A percentile compares a stretch with the other conserved stretches of the same genome.
Evolutionary conservation across 2,888 invertebrate species (phyloP).

Genomic region (Schizotus pectinicornis): DNA sequence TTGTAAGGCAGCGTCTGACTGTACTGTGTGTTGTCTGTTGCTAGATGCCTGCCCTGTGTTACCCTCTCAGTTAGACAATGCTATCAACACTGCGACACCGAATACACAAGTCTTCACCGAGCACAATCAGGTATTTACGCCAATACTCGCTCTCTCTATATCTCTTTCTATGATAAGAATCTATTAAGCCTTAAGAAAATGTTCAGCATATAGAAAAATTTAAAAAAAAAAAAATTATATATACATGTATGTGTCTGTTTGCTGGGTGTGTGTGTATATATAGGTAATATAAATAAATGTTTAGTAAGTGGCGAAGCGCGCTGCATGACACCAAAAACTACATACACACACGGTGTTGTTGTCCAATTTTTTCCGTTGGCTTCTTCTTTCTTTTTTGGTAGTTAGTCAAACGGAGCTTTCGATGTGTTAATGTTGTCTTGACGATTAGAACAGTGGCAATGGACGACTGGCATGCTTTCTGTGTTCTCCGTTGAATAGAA

Average conservation of each 20-base stretch:
- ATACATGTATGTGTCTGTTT: conserved; percentile 6
- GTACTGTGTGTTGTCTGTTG: conserved; percentile 89
- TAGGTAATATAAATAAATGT: neutral
- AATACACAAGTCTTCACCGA: conserved; percentile 59
- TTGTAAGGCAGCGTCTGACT: conserved; percentile 56
- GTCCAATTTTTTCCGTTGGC: neutral
- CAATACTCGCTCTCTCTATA: conserved; percentile 35
- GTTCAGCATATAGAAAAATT: neutral
- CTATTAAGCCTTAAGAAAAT: conserved; percentile 1
- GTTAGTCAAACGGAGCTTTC: neutral
- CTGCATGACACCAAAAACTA: conserved; percentile 11
- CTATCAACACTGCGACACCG: conserved; percentile 72
- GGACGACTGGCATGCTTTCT: too few relatives aligned
- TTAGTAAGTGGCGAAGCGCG: neutral
- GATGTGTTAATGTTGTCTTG: too few relatives aligned
- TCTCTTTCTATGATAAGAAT: conserved; percentile 31
- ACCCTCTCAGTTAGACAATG: conserved; percentile 88
- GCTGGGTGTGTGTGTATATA: conserved; percentile 5
- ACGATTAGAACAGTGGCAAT: too few relatives aligned
- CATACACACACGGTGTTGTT: conserved; percentile 9
- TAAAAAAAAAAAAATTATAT: too few relatives aligned
- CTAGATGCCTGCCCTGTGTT: conserved; percentile 92
- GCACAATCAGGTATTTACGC: conserved; percentile 55
- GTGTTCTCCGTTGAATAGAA: too few relatives aligned
- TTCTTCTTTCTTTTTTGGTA: too few relatives aligned